Conservation (phyloP, 2,888 invertebrate species). For the Temnothorax ravouxi region DNA sequence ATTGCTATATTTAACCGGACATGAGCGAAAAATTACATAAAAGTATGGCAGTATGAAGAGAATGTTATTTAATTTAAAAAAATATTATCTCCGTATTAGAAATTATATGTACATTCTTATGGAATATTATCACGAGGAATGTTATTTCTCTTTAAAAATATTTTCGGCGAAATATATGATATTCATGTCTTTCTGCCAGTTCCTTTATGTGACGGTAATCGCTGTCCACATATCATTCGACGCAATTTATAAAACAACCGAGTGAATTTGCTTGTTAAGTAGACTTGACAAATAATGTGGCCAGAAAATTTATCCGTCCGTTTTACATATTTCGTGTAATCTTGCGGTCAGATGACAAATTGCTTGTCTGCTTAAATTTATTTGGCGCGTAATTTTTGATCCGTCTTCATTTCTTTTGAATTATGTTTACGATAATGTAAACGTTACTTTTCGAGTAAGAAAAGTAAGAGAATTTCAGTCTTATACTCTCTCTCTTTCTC, state of each 20-base stretch:
- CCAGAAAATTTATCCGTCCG: conserved; percentile 22
- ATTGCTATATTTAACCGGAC: background rate
- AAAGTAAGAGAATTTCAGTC: background rate
- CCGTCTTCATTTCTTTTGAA: background rate
- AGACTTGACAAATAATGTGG: conserved; percentile 3
- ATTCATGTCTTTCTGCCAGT: background rate
- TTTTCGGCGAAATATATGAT: conserved; percentile 17
- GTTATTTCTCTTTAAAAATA: conserved; percentile 7
- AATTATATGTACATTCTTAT: background rate
- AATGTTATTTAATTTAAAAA: conserved; percentile 15
- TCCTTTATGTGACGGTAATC: conserved; percentile 21
- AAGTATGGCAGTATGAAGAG: background rate
- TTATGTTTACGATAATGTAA: background rate
- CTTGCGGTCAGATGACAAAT: conserved; percentile 18
- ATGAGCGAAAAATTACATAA: background rate
- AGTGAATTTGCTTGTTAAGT: conserved; percentile 30
- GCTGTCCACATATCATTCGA: conserved; percentile 17
- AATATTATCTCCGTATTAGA: background rate
- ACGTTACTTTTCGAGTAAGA: background rate
- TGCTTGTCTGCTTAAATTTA: conserved; percentile 17
- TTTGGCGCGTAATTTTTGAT: conserved; percentile 10
- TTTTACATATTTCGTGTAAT: background rate
- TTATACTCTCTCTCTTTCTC: no score
- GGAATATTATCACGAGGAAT: background rate
- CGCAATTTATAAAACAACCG: conserved; percentile 33